Conservation (phyloP, 2,113 vertebrate species). For the Chlamydotis undulata region DNA sequence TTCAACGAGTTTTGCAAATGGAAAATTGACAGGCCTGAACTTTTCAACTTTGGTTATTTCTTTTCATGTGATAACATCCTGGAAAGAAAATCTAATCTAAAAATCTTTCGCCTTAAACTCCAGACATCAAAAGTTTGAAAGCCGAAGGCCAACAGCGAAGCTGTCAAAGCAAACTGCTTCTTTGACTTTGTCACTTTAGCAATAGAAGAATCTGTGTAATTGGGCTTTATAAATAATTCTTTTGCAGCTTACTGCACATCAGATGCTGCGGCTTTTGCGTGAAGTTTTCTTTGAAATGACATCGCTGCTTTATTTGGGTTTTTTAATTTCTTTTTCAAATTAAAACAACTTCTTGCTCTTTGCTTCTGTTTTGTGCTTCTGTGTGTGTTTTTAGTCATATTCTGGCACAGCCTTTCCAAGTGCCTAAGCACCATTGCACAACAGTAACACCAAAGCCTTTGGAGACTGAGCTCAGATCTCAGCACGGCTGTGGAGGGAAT, state of each 20-base stretch:
- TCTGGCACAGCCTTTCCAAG: neutral
- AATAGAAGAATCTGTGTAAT: neutral
- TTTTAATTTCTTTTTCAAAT: neutral
- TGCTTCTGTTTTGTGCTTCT: neutral
- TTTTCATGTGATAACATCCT: conserved; percentile 29
- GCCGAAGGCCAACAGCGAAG: neutral
- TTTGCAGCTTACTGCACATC: conserved; percentile 13
- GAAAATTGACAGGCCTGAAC: conserved; percentile 52
- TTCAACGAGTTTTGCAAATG: neutral
- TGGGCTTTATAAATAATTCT: conserved; percentile 65
- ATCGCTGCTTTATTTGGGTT: neutral
- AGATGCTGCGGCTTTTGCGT: neutral
- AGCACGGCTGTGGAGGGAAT: neutral
- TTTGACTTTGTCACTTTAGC: neutral
- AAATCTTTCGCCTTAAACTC: conserved; percentile 1
- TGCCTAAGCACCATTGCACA: neutral
- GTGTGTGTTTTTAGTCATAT: neutral
- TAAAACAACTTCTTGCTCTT: neutral
- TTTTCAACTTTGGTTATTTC: conserved; percentile 55
- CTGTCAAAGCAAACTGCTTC: neutral
- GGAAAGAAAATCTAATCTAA: conserved; percentile 20
- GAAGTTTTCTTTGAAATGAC: conserved; percentile 26
- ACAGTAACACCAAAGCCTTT: neutral
- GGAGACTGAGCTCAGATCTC: neutral
- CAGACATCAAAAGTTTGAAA: conserved; percentile 39